phyloP scores from a whole-genome alignment of 2,113 vertebrate genomes.

The Dunckerocampus dactyliophorus region DNA sequence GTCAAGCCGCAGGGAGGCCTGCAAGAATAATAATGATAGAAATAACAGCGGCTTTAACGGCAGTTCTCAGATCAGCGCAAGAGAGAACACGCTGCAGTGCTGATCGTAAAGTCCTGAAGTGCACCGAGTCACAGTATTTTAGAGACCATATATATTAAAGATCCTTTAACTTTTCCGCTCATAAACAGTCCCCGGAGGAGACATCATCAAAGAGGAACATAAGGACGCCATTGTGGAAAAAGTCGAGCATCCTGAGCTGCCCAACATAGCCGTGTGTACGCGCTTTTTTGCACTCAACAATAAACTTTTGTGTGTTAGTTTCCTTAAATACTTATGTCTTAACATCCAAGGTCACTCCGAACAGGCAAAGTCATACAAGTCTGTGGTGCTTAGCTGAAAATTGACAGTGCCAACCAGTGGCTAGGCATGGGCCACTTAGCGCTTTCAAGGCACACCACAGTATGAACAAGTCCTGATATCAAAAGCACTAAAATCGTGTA shows the following conservation, averaged over 20 bases:
- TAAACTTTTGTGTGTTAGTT: neutral
- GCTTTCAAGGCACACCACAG: too few species aligned
- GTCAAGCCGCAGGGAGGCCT: constrained; percentile 52
- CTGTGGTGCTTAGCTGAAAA: neutral
- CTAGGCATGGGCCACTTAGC: neutral
- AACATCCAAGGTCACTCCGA: neutral
- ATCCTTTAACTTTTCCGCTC: constrained; percentile 46
- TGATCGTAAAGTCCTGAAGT: constrained; percentile 9
- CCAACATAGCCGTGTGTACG: neutral
- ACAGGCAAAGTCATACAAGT: too few species aligned
- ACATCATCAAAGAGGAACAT: constrained; percentile 34
- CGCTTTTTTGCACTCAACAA: neutral
- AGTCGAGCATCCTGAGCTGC: constrained; percentile 46
- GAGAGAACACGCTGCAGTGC: constrained; percentile 1
- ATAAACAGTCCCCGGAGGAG: constrained; percentile 59
- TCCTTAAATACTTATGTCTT: neutral
- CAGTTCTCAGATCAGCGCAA: constrained; percentile 18
- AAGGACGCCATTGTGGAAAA: constrained; percentile 57
- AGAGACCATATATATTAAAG: constrained; percentile 45
- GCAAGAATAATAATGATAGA: constrained; percentile 61
- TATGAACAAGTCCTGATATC: too few species aligned
- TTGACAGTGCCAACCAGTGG: neutral
- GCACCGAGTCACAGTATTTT: constrained; percentile 33
- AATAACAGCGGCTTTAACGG: constrained; percentile 55
- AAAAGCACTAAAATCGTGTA: too few species aligned